Evolutionary conservation across 1,140 invertebrate genomes (phyloP), one percentile per base, ranked within the genome.

Genomic region (Drosophila albomicans): DNA sequence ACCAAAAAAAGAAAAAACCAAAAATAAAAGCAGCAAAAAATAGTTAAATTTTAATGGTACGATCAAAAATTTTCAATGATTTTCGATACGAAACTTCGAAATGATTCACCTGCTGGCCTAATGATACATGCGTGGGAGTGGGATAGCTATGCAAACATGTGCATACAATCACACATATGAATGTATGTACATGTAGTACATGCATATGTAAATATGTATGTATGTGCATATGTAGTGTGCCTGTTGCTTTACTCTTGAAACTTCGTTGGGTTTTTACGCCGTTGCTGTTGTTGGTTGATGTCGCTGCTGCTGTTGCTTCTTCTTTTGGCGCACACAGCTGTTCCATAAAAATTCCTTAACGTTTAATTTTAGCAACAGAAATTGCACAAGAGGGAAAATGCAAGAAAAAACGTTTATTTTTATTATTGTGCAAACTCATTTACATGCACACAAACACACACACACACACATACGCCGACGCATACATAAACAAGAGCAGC

Each of bases 191-290:
- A 41, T 45, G 25, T 25, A 41, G 30, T 32, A 41, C 48, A 49
- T 16, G 30, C n/a, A 28, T 65, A 38, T 15, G 2, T 74, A 59
- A 45, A 20, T 73, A 8, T 51, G n/a, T 58, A 6, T 49, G 30
- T 65, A 10, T 62, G 32, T 35, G n/a, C 58, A 52, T 49, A 32
- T 72, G 58, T 38, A 57, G 35, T 65, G 35, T 66, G 78, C 69
- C 62, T 72, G 68, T 75, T 75, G 67, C 59, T 80, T 58, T 76
- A 74, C 81, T 85, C 79, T 81, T 85, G 82, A 86, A 80, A 82
- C 82, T 85, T 85, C 78, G 73, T 30, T 71, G 68, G 67, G 67
- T 71, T 75, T 71, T 75, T 80, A 77, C 77, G 57, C 28, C 43
- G 49, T 62, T 70, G 51, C 35, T 51, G 30, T 38, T 38, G 41